A percentile compares a stretch with the other conserved stretches of the same genome.
Evolutionary conservation across 2,113 vertebrate species (phyloP).

Genomic region (Colossoma macropomum): DNA sequence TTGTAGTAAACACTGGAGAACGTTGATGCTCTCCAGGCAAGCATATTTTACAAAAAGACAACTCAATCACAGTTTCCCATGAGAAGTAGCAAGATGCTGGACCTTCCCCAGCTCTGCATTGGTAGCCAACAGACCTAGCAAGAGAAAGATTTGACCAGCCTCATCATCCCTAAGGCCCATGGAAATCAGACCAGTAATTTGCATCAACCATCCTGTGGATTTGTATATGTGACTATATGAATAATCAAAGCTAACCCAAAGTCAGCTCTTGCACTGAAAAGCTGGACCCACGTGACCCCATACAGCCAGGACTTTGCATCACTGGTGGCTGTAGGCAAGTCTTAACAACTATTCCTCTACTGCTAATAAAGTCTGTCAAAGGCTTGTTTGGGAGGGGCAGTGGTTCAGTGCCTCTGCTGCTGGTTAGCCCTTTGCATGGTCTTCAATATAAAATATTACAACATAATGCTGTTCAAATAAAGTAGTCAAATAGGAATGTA

Average conservation of each 20-base stretch:
- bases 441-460: constrained; percentile 1
- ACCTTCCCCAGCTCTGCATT: not conserved
- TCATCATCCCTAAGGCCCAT: not conserved
- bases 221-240: constrained; percentile 29
- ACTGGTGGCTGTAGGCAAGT: not conserved
- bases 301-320: not conserved
- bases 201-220: constrained; percentile 16
- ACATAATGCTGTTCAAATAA: not conserved
- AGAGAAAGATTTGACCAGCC: not conserved
- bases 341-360: not conserved
- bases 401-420: constrained; percentile 9
- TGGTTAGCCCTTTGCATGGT: constrained; percentile 24
- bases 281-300: not conserved
- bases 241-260: constrained; percentile 16
- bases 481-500: not conserved
- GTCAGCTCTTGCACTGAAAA: constrained; percentile 18
- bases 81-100: not conserved
- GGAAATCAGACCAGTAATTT: constrained; percentile 17
- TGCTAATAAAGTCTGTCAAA: constrained; percentile 19
- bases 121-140: constrained; percentile 15
- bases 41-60: constrained; percentile 22
- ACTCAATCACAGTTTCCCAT: constrained; percentile 22
- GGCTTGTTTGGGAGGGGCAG: constrained; percentile 1
- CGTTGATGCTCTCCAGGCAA: constrained; percentile 29
- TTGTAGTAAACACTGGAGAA: constrained; percentile 17